phyloP scores from a whole-genome alignment of 1,140 invertebrate species.

The Drosophila serrata region DNA sequence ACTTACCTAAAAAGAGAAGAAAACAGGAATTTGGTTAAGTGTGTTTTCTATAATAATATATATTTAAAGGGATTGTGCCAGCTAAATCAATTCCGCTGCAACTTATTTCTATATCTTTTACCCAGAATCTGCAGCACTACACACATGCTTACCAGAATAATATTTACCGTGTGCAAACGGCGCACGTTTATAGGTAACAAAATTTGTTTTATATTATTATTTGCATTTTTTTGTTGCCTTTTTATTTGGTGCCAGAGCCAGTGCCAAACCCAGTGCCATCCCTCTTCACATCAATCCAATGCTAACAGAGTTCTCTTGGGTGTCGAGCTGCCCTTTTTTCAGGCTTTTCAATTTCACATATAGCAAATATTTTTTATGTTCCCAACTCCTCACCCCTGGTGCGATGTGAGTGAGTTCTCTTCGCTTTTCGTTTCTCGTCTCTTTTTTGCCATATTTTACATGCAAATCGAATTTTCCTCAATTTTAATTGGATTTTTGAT shows the following conservation, averaged over 20 bases:
- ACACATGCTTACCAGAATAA: slow-evolving; percentile 35
- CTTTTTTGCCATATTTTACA: slow-evolving; percentile 83
- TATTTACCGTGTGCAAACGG: slow-evolving; percentile 72
- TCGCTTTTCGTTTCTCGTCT: slow-evolving; percentile 44
- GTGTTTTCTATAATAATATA: background rate
- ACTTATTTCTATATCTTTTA: background rate
- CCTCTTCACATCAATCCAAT: slow-evolving; percentile 70
- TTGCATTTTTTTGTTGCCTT: slow-evolving; percentile 47
- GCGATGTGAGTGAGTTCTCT: slow-evolving; percentile 8
- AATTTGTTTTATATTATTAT: slow-evolving; percentile 80
- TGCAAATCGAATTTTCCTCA: slow-evolving; percentile 85
- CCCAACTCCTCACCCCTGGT: slow-evolving; percentile 22
- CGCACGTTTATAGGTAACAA: slow-evolving; percentile 73
- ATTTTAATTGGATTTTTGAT: slow-evolving; percentile 86
- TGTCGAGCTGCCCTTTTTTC: slow-evolving; percentile 75
- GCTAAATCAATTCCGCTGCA: slow-evolving; percentile 24
- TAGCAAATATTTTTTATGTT: slow-evolving; percentile 82
- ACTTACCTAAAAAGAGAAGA: slow-evolving; percentile 64
- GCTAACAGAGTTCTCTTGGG: slow-evolving; percentile 53
- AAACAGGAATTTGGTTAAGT: background rate
- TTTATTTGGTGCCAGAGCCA: slow-evolving; percentile 23
- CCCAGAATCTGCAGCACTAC: slow-evolving; percentile 5
- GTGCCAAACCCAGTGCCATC: slow-evolving; percentile 11
- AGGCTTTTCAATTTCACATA: slow-evolving; percentile 81
- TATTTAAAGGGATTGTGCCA: too few relatives aligned